phyloP scores from a whole-genome alignment of 2,888 invertebrate species.

The Drosophila pseudotakahashii region DNA sequence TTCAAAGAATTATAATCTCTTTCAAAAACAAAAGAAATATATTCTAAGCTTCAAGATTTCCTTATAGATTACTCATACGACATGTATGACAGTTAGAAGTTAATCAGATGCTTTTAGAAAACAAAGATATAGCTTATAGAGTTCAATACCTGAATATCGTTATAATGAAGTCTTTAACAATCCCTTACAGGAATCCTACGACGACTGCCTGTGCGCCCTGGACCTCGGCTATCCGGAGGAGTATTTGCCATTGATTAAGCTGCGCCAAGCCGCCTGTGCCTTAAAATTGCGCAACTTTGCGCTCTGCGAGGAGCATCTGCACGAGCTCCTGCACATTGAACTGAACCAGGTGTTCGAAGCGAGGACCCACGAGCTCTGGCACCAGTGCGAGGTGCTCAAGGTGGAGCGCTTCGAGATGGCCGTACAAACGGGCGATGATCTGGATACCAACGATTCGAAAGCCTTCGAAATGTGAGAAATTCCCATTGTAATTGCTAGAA shows the following conservation, averaged over 20 bases:
- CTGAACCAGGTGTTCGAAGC: constrained; percentile 70
- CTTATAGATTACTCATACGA: too few species aligned
- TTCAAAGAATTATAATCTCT: too few species aligned
- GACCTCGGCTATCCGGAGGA: constrained; percentile 73
- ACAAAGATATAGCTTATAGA: too few species aligned
- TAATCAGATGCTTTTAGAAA: too few species aligned
- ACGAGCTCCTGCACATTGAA: constrained; percentile 73
- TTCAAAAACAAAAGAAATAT: too few species aligned
- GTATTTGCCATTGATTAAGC: constrained; percentile 68
- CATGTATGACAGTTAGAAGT: too few species aligned
- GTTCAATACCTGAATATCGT: neutral
- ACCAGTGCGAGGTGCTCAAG: constrained; percentile 71
- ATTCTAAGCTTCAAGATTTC: too few species aligned
- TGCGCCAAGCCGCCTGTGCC: constrained; percentile 77
- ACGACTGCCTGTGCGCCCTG: constrained; percentile 70
- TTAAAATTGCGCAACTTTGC: constrained; percentile 74
- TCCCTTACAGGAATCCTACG: constrained; percentile 62
- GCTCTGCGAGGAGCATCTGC: constrained; percentile 70
- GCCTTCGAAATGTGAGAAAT: constrained; percentile 66
- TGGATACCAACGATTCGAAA: constrained; percentile 55
- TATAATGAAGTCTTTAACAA: neutral
- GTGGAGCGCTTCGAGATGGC: constrained; percentile 72
- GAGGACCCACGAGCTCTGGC: constrained; percentile 72
- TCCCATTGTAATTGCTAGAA: too few species aligned
- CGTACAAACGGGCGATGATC: constrained; percentile 70